phyloP scores from a whole-genome alignment of 2,797 vertebrate species.

The Neosalanx taihuensis region DNA sequence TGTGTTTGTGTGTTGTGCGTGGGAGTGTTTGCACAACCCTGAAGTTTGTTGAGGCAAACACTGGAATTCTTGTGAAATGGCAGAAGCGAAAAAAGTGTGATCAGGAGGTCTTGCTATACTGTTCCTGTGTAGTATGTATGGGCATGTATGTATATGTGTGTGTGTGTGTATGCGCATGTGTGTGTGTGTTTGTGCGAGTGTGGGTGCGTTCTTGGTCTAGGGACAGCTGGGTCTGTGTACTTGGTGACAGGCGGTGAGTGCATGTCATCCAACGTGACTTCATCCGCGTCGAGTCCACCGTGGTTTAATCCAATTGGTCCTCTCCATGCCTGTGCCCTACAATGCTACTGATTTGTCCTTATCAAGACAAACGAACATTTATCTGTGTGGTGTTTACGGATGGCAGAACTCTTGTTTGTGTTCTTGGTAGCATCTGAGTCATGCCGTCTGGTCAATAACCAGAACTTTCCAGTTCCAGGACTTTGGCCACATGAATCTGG shows the following conservation, averaged over 20 bases:
- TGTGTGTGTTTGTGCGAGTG: constrained; percentile 35
- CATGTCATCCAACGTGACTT: constrained; percentile 49
- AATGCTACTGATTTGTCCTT: not conserved
- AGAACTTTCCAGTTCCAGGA: constrained; percentile 27
- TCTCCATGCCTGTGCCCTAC: not conserved
- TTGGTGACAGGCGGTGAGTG: constrained; percentile 34
- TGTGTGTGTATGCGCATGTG: constrained; percentile 6
- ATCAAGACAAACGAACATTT: not conserved
- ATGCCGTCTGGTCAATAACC: constrained; percentile 17
- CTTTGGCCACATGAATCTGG: constrained; percentile 47
- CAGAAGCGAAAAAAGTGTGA: constrained; percentile 48
- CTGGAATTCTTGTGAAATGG: constrained; percentile 62
- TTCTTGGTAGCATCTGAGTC: constrained; percentile 17
- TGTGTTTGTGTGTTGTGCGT: constrained; percentile 39
- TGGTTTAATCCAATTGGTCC: constrained; percentile 28
- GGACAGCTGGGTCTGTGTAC: constrained; percentile 58
- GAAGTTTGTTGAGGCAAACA: constrained; percentile 67
- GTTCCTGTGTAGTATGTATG: constrained; percentile 45
- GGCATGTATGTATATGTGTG: constrained; percentile 34
- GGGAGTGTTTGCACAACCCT: constrained; percentile 57
- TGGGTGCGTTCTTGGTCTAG: constrained; percentile 2
- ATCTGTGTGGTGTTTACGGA: not conserved
- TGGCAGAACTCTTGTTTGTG: constrained; percentile 25
- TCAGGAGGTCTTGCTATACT: constrained; percentile 53
- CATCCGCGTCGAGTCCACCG: constrained; percentile 40